phyloP scores from a whole-genome alignment of 2,797 vertebrate species.

The Scomberomorus guttatus region DNA sequence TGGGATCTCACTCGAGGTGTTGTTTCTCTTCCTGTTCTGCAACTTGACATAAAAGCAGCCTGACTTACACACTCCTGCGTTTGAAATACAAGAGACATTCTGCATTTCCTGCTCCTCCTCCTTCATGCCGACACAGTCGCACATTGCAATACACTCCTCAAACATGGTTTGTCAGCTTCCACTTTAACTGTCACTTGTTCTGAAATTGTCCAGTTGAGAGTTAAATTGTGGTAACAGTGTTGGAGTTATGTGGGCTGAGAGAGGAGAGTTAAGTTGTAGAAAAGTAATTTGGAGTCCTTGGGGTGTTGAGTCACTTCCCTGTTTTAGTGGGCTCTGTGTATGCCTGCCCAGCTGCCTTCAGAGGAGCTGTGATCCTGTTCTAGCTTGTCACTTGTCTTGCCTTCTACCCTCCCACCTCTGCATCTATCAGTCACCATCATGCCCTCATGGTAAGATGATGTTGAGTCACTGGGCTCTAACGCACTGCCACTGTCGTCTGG shows the following conservation, averaged over 20 bases:
- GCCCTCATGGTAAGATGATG: conserved; percentile 58
- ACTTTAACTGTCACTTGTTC: background rate
- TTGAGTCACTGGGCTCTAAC: conserved; percentile 63
- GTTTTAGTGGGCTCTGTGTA: conserved; percentile 47
- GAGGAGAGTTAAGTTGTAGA: conserved; percentile 47
- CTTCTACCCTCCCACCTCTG: conserved; percentile 80
- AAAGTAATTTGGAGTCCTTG: conserved; percentile 55
- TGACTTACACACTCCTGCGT: conserved; percentile 30
- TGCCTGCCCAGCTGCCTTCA: conserved; percentile 52
- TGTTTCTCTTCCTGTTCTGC: conserved; percentile 76
- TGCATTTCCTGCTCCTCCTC: conserved; percentile 60
- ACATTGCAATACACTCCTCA: background rate
- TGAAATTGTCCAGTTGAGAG: conserved; percentile 34
- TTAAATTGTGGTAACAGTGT: conserved; percentile 16
- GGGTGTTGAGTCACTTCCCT: conserved; percentile 67
- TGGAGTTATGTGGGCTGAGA: conserved; percentile 44
- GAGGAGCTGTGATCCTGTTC: conserved; percentile 69
- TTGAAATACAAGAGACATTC: conserved; percentile 54
- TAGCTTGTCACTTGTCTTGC: conserved; percentile 71
- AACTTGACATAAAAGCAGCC: conserved; percentile 60
- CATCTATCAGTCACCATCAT: conserved; percentile 71
- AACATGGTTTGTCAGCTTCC: background rate
- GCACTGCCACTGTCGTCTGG: background rate
- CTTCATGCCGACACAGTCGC: conserved; percentile 3
- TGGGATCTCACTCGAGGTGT: conserved; percentile 41